Conservation (phyloP, 1,140 invertebrate genomes). For the Hypsibius dujardini region DNA sequence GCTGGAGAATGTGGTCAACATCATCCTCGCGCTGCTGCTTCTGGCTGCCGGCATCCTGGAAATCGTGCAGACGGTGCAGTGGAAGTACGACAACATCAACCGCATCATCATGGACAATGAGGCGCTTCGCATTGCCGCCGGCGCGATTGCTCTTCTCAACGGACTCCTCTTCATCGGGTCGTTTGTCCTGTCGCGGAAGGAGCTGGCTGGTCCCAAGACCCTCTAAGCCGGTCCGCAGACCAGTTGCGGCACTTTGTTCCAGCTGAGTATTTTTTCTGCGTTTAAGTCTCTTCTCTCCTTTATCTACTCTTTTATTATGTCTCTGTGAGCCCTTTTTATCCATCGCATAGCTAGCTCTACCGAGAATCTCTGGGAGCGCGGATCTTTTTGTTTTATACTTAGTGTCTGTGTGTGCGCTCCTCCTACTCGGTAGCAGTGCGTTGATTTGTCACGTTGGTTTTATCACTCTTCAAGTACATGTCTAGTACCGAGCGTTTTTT, state of each 20-base stretch:
- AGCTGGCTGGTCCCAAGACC: background rate
- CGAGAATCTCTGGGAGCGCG: too few species aligned
- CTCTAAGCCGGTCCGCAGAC: conserved; percentile 2
- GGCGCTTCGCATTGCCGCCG: background rate
- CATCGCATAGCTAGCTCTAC: too few species aligned
- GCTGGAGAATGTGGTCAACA: conserved; percentile 1
- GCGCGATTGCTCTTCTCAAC: background rate
- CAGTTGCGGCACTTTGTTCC: background rate
- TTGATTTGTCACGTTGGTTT: too few species aligned
- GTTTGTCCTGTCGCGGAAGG: background rate
- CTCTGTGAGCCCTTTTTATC: too few species aligned
- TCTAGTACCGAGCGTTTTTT: too few species aligned
- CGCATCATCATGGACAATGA: background rate
- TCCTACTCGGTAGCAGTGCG: too few species aligned
- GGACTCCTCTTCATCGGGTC: background rate
- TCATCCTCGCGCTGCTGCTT: conserved; percentile 2
- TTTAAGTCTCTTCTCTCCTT: too few species aligned
- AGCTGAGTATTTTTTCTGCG: too few species aligned
- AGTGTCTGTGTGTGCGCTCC: too few species aligned
- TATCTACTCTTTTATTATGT: too few species aligned
- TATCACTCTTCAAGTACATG: too few species aligned
- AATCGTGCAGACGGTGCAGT: background rate
- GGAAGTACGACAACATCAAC: conserved; percentile 5
- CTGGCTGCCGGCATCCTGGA: conserved; percentile 13
- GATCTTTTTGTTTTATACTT: too few species aligned